Percentiles rank a stretch among this genome's conserved stretches.
Conservation (phyloP, 2,113 vertebrate species). For the Nyctibius bracteatus region DNA sequence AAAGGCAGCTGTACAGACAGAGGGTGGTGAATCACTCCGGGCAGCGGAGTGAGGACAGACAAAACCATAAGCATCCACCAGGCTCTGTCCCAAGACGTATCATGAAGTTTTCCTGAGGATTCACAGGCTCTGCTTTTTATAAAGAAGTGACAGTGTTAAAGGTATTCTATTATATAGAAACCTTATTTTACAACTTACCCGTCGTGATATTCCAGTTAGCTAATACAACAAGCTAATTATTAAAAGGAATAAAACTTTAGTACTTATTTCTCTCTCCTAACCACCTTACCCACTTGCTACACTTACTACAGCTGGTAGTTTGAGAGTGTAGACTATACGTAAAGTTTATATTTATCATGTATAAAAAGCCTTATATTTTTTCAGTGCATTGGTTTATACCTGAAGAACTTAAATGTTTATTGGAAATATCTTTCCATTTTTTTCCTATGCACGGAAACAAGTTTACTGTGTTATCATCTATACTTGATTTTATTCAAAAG, state of each 20-base stretch:
- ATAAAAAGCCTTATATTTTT: not conserved
- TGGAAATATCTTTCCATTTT: not conserved
- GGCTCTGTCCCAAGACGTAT: not conserved
- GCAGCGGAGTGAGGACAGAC: not conserved
- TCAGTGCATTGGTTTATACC: not conserved
- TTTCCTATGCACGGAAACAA: not conserved
- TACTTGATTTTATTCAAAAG: not conserved
- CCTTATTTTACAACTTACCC: not conserved
- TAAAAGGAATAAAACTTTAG: not conserved
- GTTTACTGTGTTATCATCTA: not conserved
- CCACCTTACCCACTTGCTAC: not conserved
- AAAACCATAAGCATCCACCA: not conserved
- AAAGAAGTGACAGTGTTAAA: not conserved
- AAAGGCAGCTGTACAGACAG: not conserved
- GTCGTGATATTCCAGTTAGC: not conserved
- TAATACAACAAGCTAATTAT: not conserved
- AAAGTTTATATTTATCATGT: not conserved
- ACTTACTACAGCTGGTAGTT: not conserved
- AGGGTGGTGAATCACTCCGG: not conserved
- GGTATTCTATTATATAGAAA: not conserved
- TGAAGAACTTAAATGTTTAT: not conserved
- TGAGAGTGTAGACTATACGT: not conserved
- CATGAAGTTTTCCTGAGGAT: not conserved
- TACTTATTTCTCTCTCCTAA: not conserved
- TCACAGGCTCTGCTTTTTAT: not conserved